Evolutionary conservation across 2,888 invertebrate species (phyloP), one percentile per base, ranked within the genome.

Genomic region (Phyto melanocephala): DNA sequence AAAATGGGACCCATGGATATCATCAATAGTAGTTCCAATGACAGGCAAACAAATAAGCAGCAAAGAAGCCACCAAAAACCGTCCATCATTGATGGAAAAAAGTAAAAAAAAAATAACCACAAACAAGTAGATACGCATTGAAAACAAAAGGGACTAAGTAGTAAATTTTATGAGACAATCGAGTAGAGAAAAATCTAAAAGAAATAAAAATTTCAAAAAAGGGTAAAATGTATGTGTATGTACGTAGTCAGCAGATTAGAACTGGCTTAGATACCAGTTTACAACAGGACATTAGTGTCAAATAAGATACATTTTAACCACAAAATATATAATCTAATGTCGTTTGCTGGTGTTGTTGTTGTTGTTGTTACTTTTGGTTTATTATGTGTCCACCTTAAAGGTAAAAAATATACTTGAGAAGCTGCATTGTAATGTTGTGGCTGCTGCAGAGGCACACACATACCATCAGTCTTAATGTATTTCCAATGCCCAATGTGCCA

Each of bases 281-380:
- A 82, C 81, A 78, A 84, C 85, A 85, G 85, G 84, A 84, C 82
- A 85, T 85, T 85, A 85, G 84, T 84, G 85, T 85, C 85, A 85
- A 81, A 85, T 81, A 33, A 75, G 60, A 54, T 79, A 35, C 70
- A 67, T 78, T 81, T 80, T 80, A 79, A 80, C 85, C 85, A 80
- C 79, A 85, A 83, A 82, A 84, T 84, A 83, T 65, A 71, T 71
- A 60, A 79, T 79, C 79, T 71, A 76, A 75, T 79, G 71, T 37
- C 20, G 42, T 58, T 58, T 42, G 50, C 7, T 54, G 20, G 33
- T 52, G n/a, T 6, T 54, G 33, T 58, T 56, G 5, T 50, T 58
- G 15, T 50, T 33, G 17, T 42, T 54, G n/a, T 15, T 56, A 17
- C n/a, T 52, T 13, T 40, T 24, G 13, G 20, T 52, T 35, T 17